Percentiles rank a stretch among this genome's conserved stretches.
These are phyloP conservation scores for Sturnus vulgaris DNA, from an alignment of 2,113 vertebrate genomes.

Conservation along the genomic window DNA sequence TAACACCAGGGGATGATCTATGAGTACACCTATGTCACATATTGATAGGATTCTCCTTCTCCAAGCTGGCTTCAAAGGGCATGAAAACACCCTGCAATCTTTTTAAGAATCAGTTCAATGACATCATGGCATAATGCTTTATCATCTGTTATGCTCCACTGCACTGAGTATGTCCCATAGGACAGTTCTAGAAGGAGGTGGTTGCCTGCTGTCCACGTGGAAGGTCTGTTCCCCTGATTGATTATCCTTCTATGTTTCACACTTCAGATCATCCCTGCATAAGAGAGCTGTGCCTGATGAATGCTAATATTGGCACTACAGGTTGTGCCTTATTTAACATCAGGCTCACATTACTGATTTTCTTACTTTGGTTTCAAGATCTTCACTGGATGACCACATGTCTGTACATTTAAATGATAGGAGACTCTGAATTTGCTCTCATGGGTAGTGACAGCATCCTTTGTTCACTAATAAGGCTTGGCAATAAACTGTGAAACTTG, in stretches of 20 bases:
- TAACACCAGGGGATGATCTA: not conserved
- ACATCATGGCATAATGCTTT: not conserved
- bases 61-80: not conserved
- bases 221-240: constrained; percentile 10
- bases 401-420: not conserved
- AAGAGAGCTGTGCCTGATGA: not conserved
- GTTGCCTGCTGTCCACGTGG: not conserved
- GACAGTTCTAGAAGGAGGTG: not conserved
- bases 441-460: not conserved
- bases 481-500: not conserved
- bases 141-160: constrained; percentile 1
- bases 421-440: not conserved
- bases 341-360: not conserved
- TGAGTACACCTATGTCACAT: not conserved
- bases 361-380: not conserved
- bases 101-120: constrained; percentile 5
- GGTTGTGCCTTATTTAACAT: not conserved
- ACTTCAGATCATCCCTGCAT: not conserved
- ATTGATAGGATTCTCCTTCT: not conserved
- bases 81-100: not conserved
- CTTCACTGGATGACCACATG: not conserved
- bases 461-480: not conserved
- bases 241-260: not conserved
- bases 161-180: not conserved
- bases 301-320: not conserved